Percentiles rank a stretch among this genome's conserved stretches.
These are phyloP conservation scores for Sarcophaga bullata DNA, from an alignment of 1,140 invertebrate genomes.

Conservation along the genomic window DNA sequence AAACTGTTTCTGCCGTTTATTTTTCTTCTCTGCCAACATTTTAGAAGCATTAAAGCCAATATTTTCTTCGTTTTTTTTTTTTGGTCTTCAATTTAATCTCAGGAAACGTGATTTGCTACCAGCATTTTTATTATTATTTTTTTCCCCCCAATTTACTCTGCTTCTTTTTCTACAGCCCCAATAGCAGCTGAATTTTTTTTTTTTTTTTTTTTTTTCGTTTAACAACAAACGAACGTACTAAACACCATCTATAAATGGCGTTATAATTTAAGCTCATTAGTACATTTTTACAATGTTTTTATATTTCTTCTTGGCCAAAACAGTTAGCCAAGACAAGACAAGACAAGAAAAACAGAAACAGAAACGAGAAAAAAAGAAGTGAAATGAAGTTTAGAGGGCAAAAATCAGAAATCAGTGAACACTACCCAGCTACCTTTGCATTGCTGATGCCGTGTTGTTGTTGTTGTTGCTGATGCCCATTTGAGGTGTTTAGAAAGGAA, in stretches of 20 bases:
- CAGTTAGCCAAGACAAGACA: no score
- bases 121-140: slow-evolving; percentile 27
- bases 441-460: no score
- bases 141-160: slow-evolving; percentile 31
- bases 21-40: neutral
- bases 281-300: neutral
- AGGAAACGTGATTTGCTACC: slow-evolving; percentile 36
- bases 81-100: neutral
- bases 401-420: neutral
- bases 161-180: neutral
- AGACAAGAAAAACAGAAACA: no score
- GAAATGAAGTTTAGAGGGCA: neutral
- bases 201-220: no score
- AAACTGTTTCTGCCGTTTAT: slow-evolving; percentile 10
- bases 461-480: neutral
- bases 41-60: neutral
- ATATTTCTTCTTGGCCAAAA: slow-evolving; percentile 27
- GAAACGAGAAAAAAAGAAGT: neutral
- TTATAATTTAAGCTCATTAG: slow-evolving; percentile 41
- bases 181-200: neutral
- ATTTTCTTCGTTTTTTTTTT: neutral
- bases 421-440: neutral
- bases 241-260: slow-evolving; percentile 37
- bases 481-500: slow-evolving; percentile 3
- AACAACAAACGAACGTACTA: neutral